Conservation (phyloP, 1,140 invertebrate species). For the Lasaia peninsularis region DNA sequence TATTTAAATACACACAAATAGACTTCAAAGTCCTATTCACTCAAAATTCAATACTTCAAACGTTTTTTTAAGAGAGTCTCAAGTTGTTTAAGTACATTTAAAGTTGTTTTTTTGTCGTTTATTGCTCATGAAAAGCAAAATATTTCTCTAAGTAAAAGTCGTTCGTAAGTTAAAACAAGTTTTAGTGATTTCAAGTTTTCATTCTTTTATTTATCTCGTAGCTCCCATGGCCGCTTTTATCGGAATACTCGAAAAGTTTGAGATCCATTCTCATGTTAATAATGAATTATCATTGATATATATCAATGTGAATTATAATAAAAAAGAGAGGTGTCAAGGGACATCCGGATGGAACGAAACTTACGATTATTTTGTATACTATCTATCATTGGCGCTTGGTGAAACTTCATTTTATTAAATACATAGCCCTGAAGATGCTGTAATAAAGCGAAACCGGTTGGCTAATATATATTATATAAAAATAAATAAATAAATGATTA, state of each 20-base stretch:
- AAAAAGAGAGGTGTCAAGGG: too few relatives aligned
- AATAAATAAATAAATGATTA: too few relatives aligned
- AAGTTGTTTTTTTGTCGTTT: background rate
- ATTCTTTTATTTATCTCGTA: background rate
- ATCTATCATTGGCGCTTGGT: too few relatives aligned
- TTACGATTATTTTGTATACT: too few relatives aligned
- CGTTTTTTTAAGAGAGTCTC: background rate
- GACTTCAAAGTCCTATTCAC: background rate
- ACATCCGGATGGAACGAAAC: too few relatives aligned
- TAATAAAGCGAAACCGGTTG: too few relatives aligned
- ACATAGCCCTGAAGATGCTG: too few relatives aligned
- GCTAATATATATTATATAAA: too few relatives aligned
- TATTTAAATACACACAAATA: background rate
- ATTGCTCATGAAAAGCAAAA: slow-evolving; percentile 3
- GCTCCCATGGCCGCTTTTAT: background rate
- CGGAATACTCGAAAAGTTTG: background rate
- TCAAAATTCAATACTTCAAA: background rate
- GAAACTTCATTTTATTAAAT: too few relatives aligned
- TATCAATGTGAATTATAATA: too few relatives aligned
- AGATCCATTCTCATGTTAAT: background rate
- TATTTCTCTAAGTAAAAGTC: slow-evolving; percentile 6
- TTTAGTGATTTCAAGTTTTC: slow-evolving; percentile 6
- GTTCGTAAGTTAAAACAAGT: background rate
- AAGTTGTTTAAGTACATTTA: slow-evolving; percentile 7
- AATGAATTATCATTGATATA: background rate